These are phyloP conservation scores for Diplodus puntazzo DNA, from an alignment of 2,797 vertebrate species.

Conservation along the genomic window DNA sequence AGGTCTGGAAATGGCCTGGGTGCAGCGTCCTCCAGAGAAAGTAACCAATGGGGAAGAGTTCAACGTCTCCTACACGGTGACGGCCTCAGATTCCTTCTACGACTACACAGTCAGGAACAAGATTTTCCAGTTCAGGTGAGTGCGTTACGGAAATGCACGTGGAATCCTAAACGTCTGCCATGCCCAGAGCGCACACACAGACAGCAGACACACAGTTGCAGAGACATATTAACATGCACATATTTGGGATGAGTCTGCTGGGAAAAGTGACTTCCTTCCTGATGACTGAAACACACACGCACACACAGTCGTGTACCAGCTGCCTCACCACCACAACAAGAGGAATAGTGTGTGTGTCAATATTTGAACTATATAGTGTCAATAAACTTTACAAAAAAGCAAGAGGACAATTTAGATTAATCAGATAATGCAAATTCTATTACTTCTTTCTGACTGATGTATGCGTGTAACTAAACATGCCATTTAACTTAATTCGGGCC, in stretches of 20 bases:
- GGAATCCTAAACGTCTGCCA: constrained; percentile 27
- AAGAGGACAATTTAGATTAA: neutral
- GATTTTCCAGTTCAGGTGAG: constrained; percentile 85
- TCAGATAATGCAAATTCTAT: neutral
- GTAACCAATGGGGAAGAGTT: constrained; percentile 83
- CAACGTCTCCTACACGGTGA: constrained; percentile 83
- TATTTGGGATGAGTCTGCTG: neutral
- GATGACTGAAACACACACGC: neutral
- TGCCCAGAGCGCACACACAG: neutral
- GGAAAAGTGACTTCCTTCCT: neutral
- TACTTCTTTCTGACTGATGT: neutral
- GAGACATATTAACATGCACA: neutral
- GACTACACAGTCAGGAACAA: constrained; percentile 80
- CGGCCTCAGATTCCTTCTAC: constrained; percentile 82
- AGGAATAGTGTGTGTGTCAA: neutral
- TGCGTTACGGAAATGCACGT: constrained; percentile 6
- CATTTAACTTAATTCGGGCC: neutral
- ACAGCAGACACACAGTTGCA: neutral
- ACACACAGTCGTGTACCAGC: neutral
- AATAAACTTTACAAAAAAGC: neutral
- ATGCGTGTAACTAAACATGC: neutral
- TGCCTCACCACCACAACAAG: neutral
- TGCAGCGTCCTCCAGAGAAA: constrained; percentile 84
- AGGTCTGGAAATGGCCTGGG: constrained; percentile 87
- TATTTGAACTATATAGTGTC: no score